These are phyloP conservation scores for Odocoileus virginianus DNA, from an alignment of 2,113 vertebrate genomes.

Conservation along the genomic window DNA sequence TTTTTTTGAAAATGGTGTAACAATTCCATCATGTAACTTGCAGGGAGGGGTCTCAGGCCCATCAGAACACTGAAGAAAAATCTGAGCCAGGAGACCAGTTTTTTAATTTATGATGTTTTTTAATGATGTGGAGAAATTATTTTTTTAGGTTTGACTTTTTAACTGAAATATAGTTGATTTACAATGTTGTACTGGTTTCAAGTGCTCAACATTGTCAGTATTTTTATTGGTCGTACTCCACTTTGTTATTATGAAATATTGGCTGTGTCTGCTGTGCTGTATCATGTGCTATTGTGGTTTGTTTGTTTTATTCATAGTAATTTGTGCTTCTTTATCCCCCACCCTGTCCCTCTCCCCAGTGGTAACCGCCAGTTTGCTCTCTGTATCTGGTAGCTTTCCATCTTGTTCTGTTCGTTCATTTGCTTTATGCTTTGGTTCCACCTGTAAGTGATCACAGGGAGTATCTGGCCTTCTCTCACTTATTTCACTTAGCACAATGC, in stretches of 20 bases:
- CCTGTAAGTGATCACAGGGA: background rate
- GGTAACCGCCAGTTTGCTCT: background rate
- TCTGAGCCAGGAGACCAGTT: background rate
- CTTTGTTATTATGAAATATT: background rate
- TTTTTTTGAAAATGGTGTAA: background rate
- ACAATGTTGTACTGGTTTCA: background rate
- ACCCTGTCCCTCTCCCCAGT: background rate
- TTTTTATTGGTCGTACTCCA: background rate
- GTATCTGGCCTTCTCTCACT: background rate
- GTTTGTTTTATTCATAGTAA: too few species aligned
- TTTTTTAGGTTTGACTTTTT: background rate
- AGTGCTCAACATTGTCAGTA: background rate
- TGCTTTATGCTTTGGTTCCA: background rate
- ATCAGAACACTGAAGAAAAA: background rate
- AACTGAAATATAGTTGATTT: background rate
- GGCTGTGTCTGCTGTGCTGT: accelerated
- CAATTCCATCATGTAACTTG: background rate
- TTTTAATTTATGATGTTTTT: background rate
- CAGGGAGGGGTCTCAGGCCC: background rate
- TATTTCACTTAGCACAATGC: background rate
- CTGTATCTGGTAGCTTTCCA: background rate
- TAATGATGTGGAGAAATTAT: background rate
- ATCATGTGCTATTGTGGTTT: background rate
- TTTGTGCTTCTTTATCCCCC: background rate
- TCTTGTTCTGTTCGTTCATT: background rate